Evolutionary conservation across 1,140 invertebrate genomes (phyloP).

Genomic region (Hormaphis cornu): DNA sequence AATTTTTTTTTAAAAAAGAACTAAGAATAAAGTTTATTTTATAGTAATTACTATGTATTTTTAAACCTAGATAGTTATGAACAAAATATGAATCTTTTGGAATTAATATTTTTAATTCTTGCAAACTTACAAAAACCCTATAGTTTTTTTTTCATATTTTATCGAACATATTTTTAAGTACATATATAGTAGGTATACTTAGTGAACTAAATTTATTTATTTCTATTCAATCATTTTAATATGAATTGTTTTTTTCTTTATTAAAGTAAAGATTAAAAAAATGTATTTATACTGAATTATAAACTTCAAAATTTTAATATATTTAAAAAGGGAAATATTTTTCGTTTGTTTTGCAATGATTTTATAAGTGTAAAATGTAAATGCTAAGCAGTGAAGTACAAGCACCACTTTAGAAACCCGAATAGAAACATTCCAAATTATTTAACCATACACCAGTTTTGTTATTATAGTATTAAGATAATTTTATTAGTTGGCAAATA

Average conservation of each 20-base stretch:
- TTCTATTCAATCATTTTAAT: too few relatives aligned
- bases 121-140: too few relatives aligned
- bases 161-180: too few relatives aligned
- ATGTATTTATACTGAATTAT: too few relatives aligned
- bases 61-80: neutral
- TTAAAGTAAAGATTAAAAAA: too few relatives aligned
- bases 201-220: too few relatives aligned
- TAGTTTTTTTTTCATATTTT: too few relatives aligned
- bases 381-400: conserved; percentile 23
- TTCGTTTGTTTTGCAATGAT: conserved; percentile 8
- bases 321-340: neutral
- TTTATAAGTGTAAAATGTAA: conserved; percentile 12
- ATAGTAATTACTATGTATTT: neutral
- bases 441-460: neutral
- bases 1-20: neutral
- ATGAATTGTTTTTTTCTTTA: too few relatives aligned
- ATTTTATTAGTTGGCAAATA: neutral
- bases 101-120: too few relatives aligned
- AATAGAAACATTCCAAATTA: conserved; percentile 7
- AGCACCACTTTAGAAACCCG: neutral
- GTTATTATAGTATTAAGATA: neutral
- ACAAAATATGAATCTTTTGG: too few relatives aligned
- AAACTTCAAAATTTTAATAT: too few relatives aligned
- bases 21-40: neutral
- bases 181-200: too few relatives aligned